Evolutionary conservation across 2,797 vertebrate species (phyloP), one percentile per base, ranked within the genome.

Genomic region (Enoplosus armatus): DNA sequence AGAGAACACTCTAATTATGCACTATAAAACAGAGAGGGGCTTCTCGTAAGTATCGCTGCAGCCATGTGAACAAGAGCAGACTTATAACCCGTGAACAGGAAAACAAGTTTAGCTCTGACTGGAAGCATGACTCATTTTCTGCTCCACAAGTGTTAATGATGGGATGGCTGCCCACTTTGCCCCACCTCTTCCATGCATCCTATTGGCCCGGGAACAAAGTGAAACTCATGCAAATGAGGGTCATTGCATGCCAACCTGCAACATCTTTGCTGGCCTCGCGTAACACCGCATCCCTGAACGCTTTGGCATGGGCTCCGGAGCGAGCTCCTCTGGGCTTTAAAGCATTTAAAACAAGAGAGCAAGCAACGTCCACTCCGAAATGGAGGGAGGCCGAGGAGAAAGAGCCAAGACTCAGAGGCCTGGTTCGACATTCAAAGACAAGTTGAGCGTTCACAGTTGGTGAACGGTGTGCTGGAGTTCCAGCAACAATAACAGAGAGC

Each of bases 51-150:
- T 83, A 82, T 54, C 24, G 24, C 89, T 85, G 79, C 72, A 79
- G 80, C 84, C 86, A 63, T 73, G 84, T 85, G 85, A 89, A 92
- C 79, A 75, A 87, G 84, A 71, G 78, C 77, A 92, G 89, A 84
- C 78, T 58, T 70, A 67, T 68, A 87, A 83, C 59, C 65, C 63
- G 75, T 20, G 26, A 84, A 89, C 85, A 90, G 90, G 88, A 90
- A 93, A 93, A 85, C 81, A 81, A 87, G 75, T 85, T 72, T 45
- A 86, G 79, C 83, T 78, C 85, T 93, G 89, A 91, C 94, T 94
- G 92, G 90, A 93, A 93, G 88, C 82, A 84, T 93, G 93, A 94
- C 81, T 94, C 92, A 94, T 84, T 93, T 90, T 92, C 85, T 89
- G 87, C 89, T 84, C 79, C 84, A 80, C 80, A 90, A 92, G 89